Base-by-base conservation (phyloP, 2,797 vertebrate genomes). In the Channallabes apus region DNA sequence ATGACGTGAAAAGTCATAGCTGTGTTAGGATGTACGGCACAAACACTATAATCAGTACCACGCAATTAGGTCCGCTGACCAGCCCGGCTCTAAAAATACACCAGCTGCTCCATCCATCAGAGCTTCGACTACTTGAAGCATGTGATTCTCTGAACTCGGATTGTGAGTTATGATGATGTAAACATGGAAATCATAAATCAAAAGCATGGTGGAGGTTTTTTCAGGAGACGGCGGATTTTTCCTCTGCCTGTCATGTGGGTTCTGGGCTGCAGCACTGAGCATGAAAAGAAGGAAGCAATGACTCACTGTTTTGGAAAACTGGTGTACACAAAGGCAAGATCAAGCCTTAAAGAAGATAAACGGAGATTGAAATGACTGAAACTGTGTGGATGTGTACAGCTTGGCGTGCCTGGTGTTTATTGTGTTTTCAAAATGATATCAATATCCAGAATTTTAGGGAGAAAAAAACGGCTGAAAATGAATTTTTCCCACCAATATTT, bases 41-140 rank as follows among this genome's bases (percentile, higher is more conserved):
- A 91, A 94, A 93, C 89, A 88, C 92, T 94, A 91, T 94, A 94
- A 94, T 95, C 94, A 94, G 91, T 89, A 91, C 91, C 91, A 84
- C 90, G 89, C 87, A 88, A 88, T 91, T 92, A 90, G 90, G 86
- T 82, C 90, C 85, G 87, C 90, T 89, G 91, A 91, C 85, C 86
- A 89, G 80, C 82, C 90, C 90, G 80, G 82, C 69, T 89, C 87
- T 92, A 93, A 93, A 94, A 94, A 94, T 94, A 93, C 87, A 83
- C 62, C 75, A 85, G 76, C 87, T 83, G 85, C 84, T 77, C 83
- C 87, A 89, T 84, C 87, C 88, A 88, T 93, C 87, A 90, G 85
- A 88, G 89, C 89, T 85, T 51, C 61, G 90, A 76, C 91, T 90
- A 86, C 78, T 79, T 3, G n/a, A 75, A 62, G 41, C 46, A 17